Evolutionary conservation across 92 coral and sea anemone genomes (phyloP).

Genomic region (Isaurus tuberculatus): DNA sequence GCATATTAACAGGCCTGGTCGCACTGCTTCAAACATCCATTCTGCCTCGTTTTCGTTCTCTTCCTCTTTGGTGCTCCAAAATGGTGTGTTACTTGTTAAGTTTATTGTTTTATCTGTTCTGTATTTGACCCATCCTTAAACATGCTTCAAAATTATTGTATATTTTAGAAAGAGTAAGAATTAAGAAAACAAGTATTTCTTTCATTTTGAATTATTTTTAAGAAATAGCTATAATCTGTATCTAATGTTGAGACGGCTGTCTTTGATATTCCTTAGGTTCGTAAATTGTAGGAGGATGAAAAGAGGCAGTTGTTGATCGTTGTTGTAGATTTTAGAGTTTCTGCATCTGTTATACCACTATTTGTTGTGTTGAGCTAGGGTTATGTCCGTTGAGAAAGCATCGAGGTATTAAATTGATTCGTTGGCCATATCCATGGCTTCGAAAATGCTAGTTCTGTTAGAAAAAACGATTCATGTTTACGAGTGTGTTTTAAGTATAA

Average conservation of each 20-base stretch:
- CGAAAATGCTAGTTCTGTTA: neutral
- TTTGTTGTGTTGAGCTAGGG: neutral
- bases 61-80: conserved; percentile 79
- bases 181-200: neutral
- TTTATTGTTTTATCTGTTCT: conserved; percentile 20
- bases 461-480: neutral
- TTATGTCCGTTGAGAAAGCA: too few relatives aligned
- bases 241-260: neutral
- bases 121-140: conserved; percentile 45
- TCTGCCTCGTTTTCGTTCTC: conserved; percentile 82
- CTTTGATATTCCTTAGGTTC: neutral
- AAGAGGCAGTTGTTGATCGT: neutral
- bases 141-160: neutral
- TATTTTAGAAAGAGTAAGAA: conserved; percentile 6
- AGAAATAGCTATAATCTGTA: neutral
- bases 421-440: neutral
- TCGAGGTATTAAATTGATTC: neutral
- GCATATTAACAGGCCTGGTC: conserved; percentile 29
- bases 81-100: conserved; percentile 73
- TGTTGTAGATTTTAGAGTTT: neutral
- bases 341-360: neutral
- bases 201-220: neutral
- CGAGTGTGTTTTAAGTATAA: neutral
- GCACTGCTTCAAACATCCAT: conserved; percentile 27
- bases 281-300: neutral